Conservation (phyloP, 2,888 invertebrate species). For the Noctua comes region DNA sequence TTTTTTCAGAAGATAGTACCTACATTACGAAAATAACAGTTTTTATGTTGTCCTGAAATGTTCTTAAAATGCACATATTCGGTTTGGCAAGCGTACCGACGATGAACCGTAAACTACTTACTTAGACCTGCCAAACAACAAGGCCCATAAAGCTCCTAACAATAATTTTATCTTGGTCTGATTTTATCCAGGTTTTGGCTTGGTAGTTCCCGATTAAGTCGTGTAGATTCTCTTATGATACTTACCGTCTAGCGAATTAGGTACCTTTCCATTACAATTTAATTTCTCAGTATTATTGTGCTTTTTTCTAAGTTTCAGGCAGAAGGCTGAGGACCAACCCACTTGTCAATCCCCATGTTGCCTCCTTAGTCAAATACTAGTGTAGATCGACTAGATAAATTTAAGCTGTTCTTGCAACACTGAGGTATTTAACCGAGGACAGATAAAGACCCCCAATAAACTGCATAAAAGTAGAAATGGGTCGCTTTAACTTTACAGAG, state of each 20-base stretch:
- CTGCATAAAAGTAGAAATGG: background rate
- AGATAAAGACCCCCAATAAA: background rate
- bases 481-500: background rate
- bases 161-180: background rate
- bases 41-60: too few species aligned
- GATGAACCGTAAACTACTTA: too few species aligned
- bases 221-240: background rate
- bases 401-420: background rate
- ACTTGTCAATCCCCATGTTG: background rate
- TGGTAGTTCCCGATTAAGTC: background rate
- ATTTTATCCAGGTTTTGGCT: background rate
- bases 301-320: background rate
- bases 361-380: background rate
- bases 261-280: background rate
- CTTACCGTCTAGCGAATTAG: background rate
- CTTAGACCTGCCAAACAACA: too few species aligned
- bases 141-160: background rate
- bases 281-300: background rate
- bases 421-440: background rate
- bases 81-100: too few species aligned
- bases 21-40: too few species aligned
- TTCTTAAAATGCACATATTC: too few species aligned
- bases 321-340: background rate
- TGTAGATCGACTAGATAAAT: background rate
- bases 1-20: too few species aligned